Base-by-base conservation (phyloP, 2,888 invertebrate species). In the Stictocephala bisonia region DNA sequence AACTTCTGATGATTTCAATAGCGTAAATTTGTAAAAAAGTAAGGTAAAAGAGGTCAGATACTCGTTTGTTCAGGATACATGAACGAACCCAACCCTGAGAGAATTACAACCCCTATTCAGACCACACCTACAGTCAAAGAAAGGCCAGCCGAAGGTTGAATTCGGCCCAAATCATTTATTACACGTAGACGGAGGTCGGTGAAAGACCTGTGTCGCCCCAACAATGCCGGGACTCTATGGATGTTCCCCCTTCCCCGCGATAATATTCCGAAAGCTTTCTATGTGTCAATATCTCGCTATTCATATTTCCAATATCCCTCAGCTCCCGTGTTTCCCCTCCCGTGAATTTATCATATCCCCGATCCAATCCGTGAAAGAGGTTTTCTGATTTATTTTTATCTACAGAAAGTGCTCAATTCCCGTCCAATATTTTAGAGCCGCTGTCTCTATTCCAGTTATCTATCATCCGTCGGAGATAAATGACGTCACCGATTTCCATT, bases 261-360 rank as follows among this genome's bases (percentile, higher is more conserved):
- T 69, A 69, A 69, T 69, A 69, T 69, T 69, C 69, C 26, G 29
- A 69, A 69, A 69, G 69, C 69, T 69, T 69, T 51, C 69, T 69
- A 69, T 69, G 69, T 69, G 69, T 69, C 69, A 69, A 69, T 69
- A 69, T 69, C 69, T 35, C 69, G 29, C 69, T 51, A 69, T 69
- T 69, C 69, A 69, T 69, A 53, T 69, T 69, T 69, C 69, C 69
- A 69, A 69, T 69, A 69, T 69, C 56, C 31, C 31, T 22, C 27
- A 22, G 29, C 56, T 53, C 56, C 26, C 26, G 40, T 26, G 40
- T 53, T 13, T 40, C 53, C 35, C 35, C 22, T 40, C 27, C 60
- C 60, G 60, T 60, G 60, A 60, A 60, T 60, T 60, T 60, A 60
- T 60, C 60, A 60, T 60, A 60, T 60, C 60, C 56, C 56, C 60